A percentile compares a stretch with the other conserved stretches of the same genome.
Evolutionary conservation across 2,888 invertebrate species (phyloP).

Genomic region (Volucella zonaria): DNA sequence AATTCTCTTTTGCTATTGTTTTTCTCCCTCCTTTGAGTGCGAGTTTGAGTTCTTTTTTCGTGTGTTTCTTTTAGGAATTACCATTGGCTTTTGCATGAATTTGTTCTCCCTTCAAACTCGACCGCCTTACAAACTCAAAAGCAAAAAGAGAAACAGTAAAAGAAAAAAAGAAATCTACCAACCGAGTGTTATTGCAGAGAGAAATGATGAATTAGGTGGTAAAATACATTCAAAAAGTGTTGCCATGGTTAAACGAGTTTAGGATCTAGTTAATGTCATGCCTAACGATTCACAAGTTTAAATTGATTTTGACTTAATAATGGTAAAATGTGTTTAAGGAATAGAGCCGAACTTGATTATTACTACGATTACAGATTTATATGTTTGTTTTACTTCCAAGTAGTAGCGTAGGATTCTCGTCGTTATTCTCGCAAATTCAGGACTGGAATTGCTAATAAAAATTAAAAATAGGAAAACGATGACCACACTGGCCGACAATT

Average conservation of each 20-base stretch:
- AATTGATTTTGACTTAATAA: too few species aligned
- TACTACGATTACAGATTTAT: too few species aligned
- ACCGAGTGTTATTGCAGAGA: constrained; percentile 2
- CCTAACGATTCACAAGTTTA: too few species aligned
- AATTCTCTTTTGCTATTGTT: constrained; percentile 51
- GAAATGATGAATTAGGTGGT: constrained; percentile 7
- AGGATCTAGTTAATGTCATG: background rate
- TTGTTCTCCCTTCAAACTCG: background rate
- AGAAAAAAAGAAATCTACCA: background rate
- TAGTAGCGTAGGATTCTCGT: too few species aligned
- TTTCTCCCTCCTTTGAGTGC: constrained; percentile 52
- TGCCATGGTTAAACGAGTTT: constrained; percentile 2
- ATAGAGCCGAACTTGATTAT: too few species aligned
- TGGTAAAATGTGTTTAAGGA: too few species aligned
- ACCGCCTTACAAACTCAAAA: constrained; percentile 12
- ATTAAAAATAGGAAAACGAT: too few species aligned
- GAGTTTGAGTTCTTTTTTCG: constrained; percentile 26
- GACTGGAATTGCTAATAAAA: too few species aligned
- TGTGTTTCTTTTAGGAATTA: background rate
- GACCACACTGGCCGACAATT: too few species aligned
- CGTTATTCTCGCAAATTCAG: too few species aligned
- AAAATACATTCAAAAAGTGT: constrained; percentile 34
- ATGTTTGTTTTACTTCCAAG: too few species aligned
- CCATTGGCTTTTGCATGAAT: background rate
- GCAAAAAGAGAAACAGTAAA: background rate